Conservation (phyloP, 1,140 invertebrate genomes). For the Drosophila erecta region DNA sequence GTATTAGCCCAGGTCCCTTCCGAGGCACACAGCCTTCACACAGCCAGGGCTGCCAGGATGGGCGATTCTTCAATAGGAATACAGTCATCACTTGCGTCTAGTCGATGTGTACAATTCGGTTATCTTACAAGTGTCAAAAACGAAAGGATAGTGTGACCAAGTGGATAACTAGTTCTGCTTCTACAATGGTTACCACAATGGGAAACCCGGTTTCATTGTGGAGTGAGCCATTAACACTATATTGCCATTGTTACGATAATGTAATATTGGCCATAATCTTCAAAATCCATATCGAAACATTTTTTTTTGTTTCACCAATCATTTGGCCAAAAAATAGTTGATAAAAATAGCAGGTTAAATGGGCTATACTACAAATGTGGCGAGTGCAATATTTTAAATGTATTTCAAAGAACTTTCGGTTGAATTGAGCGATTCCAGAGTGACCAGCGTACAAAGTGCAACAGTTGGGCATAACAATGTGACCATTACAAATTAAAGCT, state of each 20-base stretch:
- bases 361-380: too few species aligned
- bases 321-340: too few species aligned
- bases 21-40: neutral
- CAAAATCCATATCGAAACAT: too few species aligned
- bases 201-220: neutral
- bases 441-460: neutral
- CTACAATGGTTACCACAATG: neutral
- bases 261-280: neutral
- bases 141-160: neutral
- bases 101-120: neutral
- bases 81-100: neutral
- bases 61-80: neutral
- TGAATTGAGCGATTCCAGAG: neutral
- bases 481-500: constrained; percentile 1
- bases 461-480: neutral
- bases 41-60: neutral
- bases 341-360: too few species aligned
- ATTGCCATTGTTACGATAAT: neutral
- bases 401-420: neutral
- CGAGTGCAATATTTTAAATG: too few species aligned
- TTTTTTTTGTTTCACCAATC: too few species aligned
- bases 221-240: neutral
- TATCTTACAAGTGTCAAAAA: neutral
- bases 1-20: neutral
- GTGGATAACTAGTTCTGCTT: neutral